Percentiles rank a stretch among this genome's conserved stretches.
phyloP scores from a whole-genome alignment of 92 coral and sea anemone genomes.

The Chrysogorgia sp. region DNA sequence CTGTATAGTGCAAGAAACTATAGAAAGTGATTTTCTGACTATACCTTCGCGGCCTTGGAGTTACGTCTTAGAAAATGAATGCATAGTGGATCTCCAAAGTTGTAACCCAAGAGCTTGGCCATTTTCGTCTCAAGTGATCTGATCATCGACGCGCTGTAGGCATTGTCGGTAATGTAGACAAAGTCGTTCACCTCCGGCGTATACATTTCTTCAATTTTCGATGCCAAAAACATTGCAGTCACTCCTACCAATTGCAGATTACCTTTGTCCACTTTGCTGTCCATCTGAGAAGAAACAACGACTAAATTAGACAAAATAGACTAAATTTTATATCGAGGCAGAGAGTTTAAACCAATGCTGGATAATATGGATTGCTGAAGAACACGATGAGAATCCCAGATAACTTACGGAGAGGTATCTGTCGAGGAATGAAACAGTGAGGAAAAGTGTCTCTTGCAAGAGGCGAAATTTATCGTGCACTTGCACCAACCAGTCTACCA shows the following conservation, averaged over 20 bases:
- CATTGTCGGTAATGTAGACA: slow-evolving; percentile 91
- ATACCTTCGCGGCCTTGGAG: slow-evolving; percentile 92
- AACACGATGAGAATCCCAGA: no score
- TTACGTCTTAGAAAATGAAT: slow-evolving; percentile 92
- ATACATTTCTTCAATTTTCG: slow-evolving; percentile 94
- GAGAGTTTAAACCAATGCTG: not conserved
- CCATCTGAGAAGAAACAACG: slow-evolving; percentile 50
- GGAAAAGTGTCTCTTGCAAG: slow-evolving; percentile 88
- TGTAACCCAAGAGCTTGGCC: slow-evolving; percentile 68
- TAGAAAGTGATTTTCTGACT: not conserved
- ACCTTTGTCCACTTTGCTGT: slow-evolving; percentile 53
- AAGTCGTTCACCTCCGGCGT: slow-evolving; percentile 93
- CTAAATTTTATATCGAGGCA: no score
- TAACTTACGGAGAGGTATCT: slow-evolving; percentile 87
- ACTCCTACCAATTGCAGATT: slow-evolving; percentile 92
- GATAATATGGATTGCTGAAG: not conserved
- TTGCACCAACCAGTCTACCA: slow-evolving; percentile 96
- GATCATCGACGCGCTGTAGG: slow-evolving; percentile 76
- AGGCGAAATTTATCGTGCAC: slow-evolving; percentile 88
- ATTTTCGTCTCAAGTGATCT: slow-evolving; percentile 78
- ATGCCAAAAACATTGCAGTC: slow-evolving; percentile 91
- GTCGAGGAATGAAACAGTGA: slow-evolving; percentile 81
- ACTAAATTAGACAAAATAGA: not conserved
- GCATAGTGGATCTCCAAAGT: slow-evolving; percentile 87
- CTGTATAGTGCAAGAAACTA: no score